Percentiles rank a stretch among this genome's conserved stretches.
Conservation (phyloP, 2,797 vertebrate species). For the Odontamblyopus rebecca region DNA sequence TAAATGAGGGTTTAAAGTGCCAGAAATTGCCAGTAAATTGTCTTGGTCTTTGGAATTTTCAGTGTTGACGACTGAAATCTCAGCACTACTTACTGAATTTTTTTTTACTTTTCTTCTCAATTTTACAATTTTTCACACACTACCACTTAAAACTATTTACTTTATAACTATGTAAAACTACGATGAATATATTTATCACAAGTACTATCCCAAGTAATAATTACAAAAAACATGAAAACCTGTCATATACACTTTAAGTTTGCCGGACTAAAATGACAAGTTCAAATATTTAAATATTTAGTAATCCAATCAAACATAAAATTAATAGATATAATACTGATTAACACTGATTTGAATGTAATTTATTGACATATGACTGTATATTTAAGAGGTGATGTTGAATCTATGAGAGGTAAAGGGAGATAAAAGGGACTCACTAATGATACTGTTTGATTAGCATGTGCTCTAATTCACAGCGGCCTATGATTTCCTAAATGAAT, state of each 20-base stretch:
- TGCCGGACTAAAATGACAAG: background rate
- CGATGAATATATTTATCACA: too few relatives aligned
- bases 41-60: too few relatives aligned
- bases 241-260: background rate
- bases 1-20: too few relatives aligned
- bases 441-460: conserved; percentile 30
- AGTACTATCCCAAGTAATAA: too few relatives aligned
- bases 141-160: too few relatives aligned
- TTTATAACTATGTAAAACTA: too few relatives aligned
- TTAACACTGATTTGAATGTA: background rate
- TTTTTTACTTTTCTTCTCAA: too few relatives aligned
- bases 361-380: background rate
- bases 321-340: background rate
- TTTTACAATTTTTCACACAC: background rate
- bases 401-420: background rate
- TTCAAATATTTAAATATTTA: background rate
- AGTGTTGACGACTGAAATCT: too few relatives aligned
- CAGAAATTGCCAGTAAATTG: too few relatives aligned
- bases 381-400: background rate
- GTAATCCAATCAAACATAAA: background rate
- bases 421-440: conserved; percentile 31
- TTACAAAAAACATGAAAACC: too few relatives aligned
- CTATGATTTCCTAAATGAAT: conserved; percentile 34
- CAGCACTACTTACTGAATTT: too few relatives aligned
- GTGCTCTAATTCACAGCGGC: conserved; percentile 34